Conservation (phyloP, 64 coral and sea anemone species). For the Montipora foliosa region DNA sequence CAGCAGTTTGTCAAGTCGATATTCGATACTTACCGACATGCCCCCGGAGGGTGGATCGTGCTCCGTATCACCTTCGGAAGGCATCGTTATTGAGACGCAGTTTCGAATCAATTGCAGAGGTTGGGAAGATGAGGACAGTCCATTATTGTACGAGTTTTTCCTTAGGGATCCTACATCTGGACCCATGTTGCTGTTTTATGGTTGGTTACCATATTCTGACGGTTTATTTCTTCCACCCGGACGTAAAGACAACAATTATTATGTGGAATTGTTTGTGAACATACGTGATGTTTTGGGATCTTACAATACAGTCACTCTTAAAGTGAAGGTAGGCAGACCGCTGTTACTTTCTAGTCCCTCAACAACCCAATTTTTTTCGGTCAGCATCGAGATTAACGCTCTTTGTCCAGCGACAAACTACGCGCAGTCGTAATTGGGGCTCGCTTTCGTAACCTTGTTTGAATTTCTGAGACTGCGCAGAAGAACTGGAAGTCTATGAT, state of each 20-base stretch:
- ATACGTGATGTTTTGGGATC: slow-evolving; percentile 63
- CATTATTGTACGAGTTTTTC: slow-evolving; percentile 74
- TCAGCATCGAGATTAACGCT: too few relatives aligned
- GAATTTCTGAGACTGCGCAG: too few relatives aligned
- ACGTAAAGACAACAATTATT: not conserved
- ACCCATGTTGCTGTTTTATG: slow-evolving; percentile 45
- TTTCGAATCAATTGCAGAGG: slow-evolving; percentile 54
- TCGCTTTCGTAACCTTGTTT: too few relatives aligned
- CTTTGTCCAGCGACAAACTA: too few relatives aligned
- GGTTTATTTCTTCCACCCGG: slow-evolving; percentile 51
- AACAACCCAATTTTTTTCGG: too few relatives aligned
- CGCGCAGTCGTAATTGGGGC: too few relatives aligned
- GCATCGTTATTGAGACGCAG: slow-evolving; percentile 27
- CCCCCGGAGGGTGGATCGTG: slow-evolving; percentile 46
- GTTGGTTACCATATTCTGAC: slow-evolving; percentile 12
- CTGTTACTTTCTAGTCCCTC: not conserved
- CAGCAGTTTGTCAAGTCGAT: not conserved
- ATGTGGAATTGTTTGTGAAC: slow-evolving; percentile 42
- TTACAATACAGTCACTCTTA: not conserved
- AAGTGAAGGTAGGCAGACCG: slow-evolving; percentile 25
- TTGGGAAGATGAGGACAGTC: slow-evolving; percentile 72
- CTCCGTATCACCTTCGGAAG: slow-evolving; percentile 25
- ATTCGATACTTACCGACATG: slow-evolving; percentile 47
- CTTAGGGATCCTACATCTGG: not conserved
- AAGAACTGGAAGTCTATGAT: too few relatives aligned